Percentiles rank a stretch among this genome's conserved stretches.
Conservation (phyloP, 2,888 invertebrate genomes). For the Osmoderma eremita region DNA sequence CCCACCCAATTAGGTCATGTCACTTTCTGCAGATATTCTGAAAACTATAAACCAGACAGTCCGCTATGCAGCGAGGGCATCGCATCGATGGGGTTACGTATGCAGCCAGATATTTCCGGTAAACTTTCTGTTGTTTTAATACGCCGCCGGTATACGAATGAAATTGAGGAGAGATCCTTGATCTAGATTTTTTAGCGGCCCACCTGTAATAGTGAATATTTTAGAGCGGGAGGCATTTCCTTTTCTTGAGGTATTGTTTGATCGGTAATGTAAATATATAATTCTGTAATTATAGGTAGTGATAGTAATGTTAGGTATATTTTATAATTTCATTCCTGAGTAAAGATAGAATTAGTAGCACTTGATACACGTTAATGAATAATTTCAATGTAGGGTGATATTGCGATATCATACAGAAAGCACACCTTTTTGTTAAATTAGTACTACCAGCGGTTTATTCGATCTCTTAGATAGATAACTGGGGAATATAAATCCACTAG, state of each 20-base stretch:
- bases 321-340: too few relatives aligned
- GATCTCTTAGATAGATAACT: too few relatives aligned
- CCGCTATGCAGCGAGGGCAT: constrained; percentile 21
- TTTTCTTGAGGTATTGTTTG: not conserved
- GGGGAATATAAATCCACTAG: too few relatives aligned
- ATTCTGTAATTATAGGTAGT: too few relatives aligned
- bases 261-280: too few relatives aligned
- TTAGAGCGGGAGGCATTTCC: constrained; percentile 30
- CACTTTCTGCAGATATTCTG: constrained; percentile 11
- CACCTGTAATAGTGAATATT: constrained; percentile 6
- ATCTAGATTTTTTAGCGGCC: constrained; percentile 26
- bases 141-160: not conserved
- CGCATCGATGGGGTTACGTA: constrained; percentile 29
- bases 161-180: constrained; percentile 26
- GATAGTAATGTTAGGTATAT: not conserved
- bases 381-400: too few relatives aligned
- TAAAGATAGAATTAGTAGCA: too few relatives aligned
- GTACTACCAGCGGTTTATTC: too few relatives aligned
- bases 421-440: too few relatives aligned
- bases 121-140: constrained; percentile 30
- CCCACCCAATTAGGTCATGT: constrained; percentile 40
- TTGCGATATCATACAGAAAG: too few relatives aligned
- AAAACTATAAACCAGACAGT: constrained; percentile 22
- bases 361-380: too few relatives aligned
- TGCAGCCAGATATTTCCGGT: constrained; percentile 35